Conservation (phyloP, 2,888 invertebrate genomes). For the Lasioglossum lativentre region DNA sequence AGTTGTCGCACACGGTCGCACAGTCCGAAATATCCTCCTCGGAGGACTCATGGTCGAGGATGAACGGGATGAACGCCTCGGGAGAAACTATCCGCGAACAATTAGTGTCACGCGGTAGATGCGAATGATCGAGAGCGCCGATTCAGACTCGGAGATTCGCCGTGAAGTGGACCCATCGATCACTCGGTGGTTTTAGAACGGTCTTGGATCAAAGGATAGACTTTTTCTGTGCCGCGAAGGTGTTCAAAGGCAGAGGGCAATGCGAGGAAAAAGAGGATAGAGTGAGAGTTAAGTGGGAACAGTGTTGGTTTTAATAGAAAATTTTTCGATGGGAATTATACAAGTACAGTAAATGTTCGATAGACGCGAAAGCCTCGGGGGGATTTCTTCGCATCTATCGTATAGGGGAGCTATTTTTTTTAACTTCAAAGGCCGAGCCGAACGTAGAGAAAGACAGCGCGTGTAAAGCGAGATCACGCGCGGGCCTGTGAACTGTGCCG, state of each 20-base stretch:
- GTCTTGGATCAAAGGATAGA: neutral
- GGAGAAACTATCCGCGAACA: neutral
- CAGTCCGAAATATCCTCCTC: constrained; percentile 15
- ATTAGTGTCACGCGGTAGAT: neutral
- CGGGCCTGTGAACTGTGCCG: too few relatives aligned
- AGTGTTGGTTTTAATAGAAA: neutral
- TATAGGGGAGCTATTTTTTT: too few relatives aligned
- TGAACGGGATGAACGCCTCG: neutral
- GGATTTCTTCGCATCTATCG: too few relatives aligned
- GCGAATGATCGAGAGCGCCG: constrained; percentile 6
- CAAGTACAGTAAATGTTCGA: too few relatives aligned
- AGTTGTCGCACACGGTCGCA: neutral
- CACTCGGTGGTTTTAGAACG: neutral
- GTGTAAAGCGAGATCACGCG: too few relatives aligned
- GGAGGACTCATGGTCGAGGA: neutral
- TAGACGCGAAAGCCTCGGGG: too few relatives aligned
- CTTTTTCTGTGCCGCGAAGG: neutral
- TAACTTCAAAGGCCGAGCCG: too few relatives aligned
- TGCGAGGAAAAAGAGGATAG: neutral
- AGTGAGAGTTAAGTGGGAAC: neutral
- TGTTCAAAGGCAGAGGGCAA: neutral
- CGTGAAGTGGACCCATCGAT: neutral
- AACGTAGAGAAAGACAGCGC: too few relatives aligned
- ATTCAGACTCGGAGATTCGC: neutral
- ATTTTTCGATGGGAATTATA: neutral